A percentile compares a stretch with the other conserved stretches of the same genome.
phyloP scores from a whole-genome alignment of 2,113 vertebrate species.

The Elaphurus davidianus region DNA sequence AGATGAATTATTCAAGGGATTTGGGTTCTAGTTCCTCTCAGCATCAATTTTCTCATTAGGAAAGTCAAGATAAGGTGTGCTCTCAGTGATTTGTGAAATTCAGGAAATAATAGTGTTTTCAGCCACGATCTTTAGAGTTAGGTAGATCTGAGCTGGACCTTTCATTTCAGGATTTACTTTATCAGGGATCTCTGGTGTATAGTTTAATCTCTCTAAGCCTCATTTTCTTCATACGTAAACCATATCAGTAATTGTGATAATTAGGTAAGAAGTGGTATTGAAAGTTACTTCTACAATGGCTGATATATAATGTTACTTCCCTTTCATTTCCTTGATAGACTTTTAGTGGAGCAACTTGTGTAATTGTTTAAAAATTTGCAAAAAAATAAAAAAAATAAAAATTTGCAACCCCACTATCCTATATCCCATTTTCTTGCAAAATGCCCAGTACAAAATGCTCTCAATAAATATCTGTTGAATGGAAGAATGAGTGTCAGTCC shows the following conservation, averaged over 20 bases:
- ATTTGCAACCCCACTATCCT: background rate
- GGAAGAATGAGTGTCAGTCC: background rate
- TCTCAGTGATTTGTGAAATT: background rate
- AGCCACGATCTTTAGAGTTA: background rate
- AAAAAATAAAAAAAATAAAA: background rate
- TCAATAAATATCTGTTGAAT: background rate
- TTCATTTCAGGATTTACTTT: slow-evolving; percentile 7
- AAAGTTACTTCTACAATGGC: background rate
- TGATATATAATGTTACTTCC: background rate
- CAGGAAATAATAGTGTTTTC: slow-evolving; percentile 1
- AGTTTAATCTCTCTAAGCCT: background rate
- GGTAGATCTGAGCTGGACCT: background rate
- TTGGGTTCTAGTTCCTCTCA: background rate
- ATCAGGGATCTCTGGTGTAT: background rate
- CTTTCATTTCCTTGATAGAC: background rate
- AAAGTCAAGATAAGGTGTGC: background rate
- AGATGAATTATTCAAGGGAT: slow-evolving; percentile 9
- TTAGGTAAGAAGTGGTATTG: background rate
- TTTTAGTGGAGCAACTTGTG: background rate
- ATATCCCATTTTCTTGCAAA: background rate
- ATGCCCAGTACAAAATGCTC: background rate
- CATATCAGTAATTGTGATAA: background rate
- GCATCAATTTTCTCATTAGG: background rate
- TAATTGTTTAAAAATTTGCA: slow-evolving; percentile 12
- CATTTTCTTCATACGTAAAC: background rate